Evolutionary conservation across 2,113 vertebrate genomes (phyloP).

Genomic region (Amblyopsis rosae): DNA sequence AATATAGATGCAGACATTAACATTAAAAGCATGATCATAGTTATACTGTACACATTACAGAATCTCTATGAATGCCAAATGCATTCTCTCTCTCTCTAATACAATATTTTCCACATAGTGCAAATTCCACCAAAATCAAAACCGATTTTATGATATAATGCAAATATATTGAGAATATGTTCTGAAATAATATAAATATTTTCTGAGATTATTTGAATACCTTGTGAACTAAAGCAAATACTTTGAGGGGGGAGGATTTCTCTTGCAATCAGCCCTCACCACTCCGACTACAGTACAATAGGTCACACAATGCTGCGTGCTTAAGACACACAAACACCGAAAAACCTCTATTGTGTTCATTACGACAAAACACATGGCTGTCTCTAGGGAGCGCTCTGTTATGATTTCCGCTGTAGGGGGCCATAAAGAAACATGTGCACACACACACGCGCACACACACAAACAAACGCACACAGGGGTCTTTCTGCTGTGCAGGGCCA

Average conservation of each 20-base stretch:
- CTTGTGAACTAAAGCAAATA: slow-evolving; percentile 7
- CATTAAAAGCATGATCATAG: no score
- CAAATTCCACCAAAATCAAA: not conserved
- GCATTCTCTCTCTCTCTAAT: no score
- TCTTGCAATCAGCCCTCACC: slow-evolving; percentile 39
- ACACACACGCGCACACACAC: slow-evolving; percentile 13
- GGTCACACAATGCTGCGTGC: slow-evolving; percentile 52
- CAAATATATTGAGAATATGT: not conserved
- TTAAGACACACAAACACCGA: slow-evolving; percentile 52
- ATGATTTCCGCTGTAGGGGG: slow-evolving; percentile 51
- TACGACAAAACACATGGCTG: slow-evolving; percentile 54
- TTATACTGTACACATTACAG: no score
- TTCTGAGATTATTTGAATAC: no score
- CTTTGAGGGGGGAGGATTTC: slow-evolving; percentile 23
- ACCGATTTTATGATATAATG: slow-evolving; percentile 4
- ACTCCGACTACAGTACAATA: slow-evolving; percentile 49
- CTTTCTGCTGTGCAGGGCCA: slow-evolving; percentile 30
- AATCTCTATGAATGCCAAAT: no score
- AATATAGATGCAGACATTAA: no score
- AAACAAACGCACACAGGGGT: slow-evolving; percentile 17
- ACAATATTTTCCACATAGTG: not conserved
- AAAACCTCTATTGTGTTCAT: slow-evolving; percentile 51
- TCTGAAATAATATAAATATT: no score
- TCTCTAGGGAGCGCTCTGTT: slow-evolving; percentile 41
- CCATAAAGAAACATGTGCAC: slow-evolving; percentile 36